Percentiles rank a stretch among this genome's conserved stretches.
phyloP scores from a whole-genome alignment of 2,113 vertebrate genomes.

The Gallinago media region DNA sequence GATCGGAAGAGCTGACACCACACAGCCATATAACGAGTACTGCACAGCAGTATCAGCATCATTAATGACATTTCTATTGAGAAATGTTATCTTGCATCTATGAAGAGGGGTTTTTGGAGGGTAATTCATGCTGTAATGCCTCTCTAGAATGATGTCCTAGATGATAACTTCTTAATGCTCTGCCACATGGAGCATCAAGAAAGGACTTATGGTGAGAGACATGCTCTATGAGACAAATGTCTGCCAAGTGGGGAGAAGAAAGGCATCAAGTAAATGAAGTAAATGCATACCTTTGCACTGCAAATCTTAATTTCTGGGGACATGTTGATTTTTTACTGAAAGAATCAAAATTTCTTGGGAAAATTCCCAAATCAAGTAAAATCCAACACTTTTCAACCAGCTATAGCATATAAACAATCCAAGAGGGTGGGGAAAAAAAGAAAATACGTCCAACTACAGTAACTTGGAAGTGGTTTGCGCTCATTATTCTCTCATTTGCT shows the following conservation, averaged over 20 bases:
- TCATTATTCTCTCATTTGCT: not conserved
- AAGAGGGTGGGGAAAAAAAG: not conserved
- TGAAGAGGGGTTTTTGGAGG: not conserved
- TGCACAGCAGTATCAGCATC: not conserved
- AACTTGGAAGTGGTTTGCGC: not conserved
- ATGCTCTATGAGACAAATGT: not conserved
- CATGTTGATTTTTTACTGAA: not conserved
- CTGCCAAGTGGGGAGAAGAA: not conserved
- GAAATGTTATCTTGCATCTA: not conserved
- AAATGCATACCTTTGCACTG: not conserved
- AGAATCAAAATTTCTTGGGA: not conserved
- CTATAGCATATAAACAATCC: not conserved
- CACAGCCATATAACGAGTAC: not conserved
- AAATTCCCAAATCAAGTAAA: not conserved
- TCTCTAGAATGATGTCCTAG: not conserved
- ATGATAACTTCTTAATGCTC: not conserved
- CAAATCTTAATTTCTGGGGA: not conserved
- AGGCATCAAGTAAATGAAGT: not conserved
- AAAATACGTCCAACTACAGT: not conserved
- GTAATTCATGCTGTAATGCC: not conserved
- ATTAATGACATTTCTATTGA: not conserved
- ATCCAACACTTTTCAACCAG: not conserved
- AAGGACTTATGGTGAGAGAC: not conserved
- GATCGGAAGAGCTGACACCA: not conserved
- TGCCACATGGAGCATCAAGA: not conserved